A percentile compares a stretch with the other conserved stretches of the same genome.
Conservation (phyloP, 2,888 invertebrate species). For the Heterodera filipjevi region DNA sequence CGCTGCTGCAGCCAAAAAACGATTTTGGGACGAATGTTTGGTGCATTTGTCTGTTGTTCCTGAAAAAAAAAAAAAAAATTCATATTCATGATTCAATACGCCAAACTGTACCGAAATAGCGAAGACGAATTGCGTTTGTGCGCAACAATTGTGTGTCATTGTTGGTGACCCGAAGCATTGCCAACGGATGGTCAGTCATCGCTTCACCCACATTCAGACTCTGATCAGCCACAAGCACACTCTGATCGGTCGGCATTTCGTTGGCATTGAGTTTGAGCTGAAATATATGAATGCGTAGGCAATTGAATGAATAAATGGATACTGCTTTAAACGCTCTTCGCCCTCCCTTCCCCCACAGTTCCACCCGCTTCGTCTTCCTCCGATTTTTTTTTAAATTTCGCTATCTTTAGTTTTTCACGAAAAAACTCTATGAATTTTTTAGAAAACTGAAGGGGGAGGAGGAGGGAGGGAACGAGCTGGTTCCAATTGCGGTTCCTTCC, state of each 20-base stretch:
- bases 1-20: neutral
- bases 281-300: neutral
- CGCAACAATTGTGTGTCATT: constrained; percentile 16
- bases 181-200: constrained; percentile 27
- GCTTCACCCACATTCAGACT: constrained; percentile 17
- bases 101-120: neutral
- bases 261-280: constrained; percentile 31
- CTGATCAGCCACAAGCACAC: constrained; percentile 15
- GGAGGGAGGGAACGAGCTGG: too few species aligned
- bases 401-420: too few species aligned
- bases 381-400: too few species aligned
- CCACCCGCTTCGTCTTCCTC: too few species aligned
- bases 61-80: neutral
- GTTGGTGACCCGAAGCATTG: constrained; percentile 26
- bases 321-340: too few species aligned
- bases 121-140: neutral
- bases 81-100: neutral
- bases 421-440: too few species aligned
- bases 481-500: neutral
- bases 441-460: too few species aligned
- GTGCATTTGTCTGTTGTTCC: constrained; percentile 27
- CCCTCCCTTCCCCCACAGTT: too few species aligned
- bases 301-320: too few species aligned
- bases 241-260: neutral
- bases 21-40: neutral